Evolutionary conservation across 2,888 invertebrate species (phyloP), one percentile per base, ranked within the genome.

Genomic region (Tortricodes alternella): DNA sequence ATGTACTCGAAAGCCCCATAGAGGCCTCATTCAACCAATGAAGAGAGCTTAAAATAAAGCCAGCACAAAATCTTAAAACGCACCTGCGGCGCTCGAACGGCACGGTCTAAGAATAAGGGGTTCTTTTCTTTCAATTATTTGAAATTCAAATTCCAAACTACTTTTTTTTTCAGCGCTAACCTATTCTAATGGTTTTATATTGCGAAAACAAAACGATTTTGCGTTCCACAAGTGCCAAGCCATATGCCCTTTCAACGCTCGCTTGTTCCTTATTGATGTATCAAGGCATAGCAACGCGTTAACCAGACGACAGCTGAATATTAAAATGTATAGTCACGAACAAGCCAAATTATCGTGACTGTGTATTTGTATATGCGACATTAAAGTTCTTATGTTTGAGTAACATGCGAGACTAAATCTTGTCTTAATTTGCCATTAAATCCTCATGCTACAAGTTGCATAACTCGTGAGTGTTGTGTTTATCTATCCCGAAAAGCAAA

Each of bases 301-400:
- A 63, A 35, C 13, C 29, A 59, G 62, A 72, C 74, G 68, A 63
- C 62, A 58, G 58, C 60, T 62, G 83, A 80, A 85, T 86, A 85
- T 81, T 81, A 85, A 86, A 79, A 82, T 78, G 81, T 76, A 68
- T 63, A 80, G 87, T 85, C 87, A 87, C 88, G 87, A 83, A 80
- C 73, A 46, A 24, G 49, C 60, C 65, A 67, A 73, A 75, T 74
- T 73, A 76, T 77, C 74, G 71, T 78, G 74, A 72, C 71, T 68
- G 53, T 62, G 52, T 60, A 44, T 37, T 29, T n/a, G n/a, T 43
- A 66, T 67, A 67, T 64, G 66, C 71, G 67, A 72, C 74, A 71
- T 63, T 65, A 41, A 23, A 48, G 34, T 24, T 49, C 44, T 50
- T 37, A 56, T 56, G 32, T 37, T 50, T 50, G 37, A 44, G 44